Conservation (phyloP, 2,113 vertebrate genomes). For the Callaeas wilsoni region DNA sequence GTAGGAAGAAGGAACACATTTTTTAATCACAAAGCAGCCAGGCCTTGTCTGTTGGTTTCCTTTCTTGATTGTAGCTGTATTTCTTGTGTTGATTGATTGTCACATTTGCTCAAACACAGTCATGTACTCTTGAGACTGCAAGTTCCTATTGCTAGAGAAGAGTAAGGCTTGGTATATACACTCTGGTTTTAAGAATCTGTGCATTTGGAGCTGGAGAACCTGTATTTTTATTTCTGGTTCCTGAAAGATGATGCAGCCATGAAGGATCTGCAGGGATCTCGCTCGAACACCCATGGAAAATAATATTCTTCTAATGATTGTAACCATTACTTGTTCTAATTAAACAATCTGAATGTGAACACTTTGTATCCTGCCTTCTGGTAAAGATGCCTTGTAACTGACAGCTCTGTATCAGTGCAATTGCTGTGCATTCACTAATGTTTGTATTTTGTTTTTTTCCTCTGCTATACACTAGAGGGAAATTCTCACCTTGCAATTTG, state of each 20-base stretch:
- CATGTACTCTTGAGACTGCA: not conserved
- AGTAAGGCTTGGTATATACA: not conserved
- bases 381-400: not conserved
- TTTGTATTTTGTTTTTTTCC: not conserved
- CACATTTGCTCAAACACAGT: not conserved
- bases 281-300: not conserved
- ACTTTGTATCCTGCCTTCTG: constrained; percentile 11
- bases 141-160: not conserved
- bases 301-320: not conserved
- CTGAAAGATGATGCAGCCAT: not conserved
- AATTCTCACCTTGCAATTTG: constrained; percentile 5
- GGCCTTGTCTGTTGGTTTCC: not conserved
- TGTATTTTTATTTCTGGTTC: not conserved
- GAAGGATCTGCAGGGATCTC: not conserved
- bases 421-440: not conserved
- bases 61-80: not conserved
- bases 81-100: not conserved
- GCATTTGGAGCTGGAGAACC: not conserved
- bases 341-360: not conserved
- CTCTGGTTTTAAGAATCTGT: not conserved
- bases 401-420: not conserved
- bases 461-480: not conserved
- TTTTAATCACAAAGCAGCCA: not conserved
- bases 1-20: not conserved
- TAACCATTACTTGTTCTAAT: not conserved